phyloP scores from a whole-genome alignment of 2,113 vertebrate genomes.

The Brachyhypopomus occidentalis region DNA sequence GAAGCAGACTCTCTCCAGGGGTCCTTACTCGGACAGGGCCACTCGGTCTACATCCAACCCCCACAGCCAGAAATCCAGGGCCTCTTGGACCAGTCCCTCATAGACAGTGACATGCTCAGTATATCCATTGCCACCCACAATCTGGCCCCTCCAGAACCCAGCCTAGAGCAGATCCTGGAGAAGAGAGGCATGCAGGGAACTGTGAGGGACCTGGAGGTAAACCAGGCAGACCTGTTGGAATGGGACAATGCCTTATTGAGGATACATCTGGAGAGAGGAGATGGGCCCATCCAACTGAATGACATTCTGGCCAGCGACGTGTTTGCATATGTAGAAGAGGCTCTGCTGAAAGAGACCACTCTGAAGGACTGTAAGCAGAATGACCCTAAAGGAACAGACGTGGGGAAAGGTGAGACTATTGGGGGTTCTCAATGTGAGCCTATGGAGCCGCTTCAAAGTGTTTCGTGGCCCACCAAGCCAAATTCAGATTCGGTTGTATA shows the following conservation, averaged over 20 bases:
- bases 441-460: not conserved
- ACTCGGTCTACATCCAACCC: constrained; percentile 41
- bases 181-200: not conserved
- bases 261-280: not conserved
- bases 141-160: constrained; percentile 49
- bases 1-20: constrained; percentile 60
- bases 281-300: not conserved
- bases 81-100: constrained; percentile 41
- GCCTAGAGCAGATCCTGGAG: not conserved
- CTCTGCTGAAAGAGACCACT: constrained; percentile 16
- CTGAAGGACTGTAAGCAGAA: not conserved
- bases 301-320: constrained; percentile 12
- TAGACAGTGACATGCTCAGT: constrained; percentile 21
- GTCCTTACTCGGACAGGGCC: constrained; percentile 57
- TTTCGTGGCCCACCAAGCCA: not conserved
- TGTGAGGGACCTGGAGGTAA: not conserved
- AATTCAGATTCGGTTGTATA: too few relatives aligned
- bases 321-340: constrained; percentile 40
- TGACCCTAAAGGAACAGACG: not conserved
- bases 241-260: constrained; percentile 58
- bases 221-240: constrained; percentile 20
- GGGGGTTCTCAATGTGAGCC: not conserved
- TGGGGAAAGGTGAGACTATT: not conserved
- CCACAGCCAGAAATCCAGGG: not conserved
- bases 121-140: not conserved